Conservation (phyloP, 1,140 invertebrate genomes). For the Heliconius hewitsoni region DNA sequence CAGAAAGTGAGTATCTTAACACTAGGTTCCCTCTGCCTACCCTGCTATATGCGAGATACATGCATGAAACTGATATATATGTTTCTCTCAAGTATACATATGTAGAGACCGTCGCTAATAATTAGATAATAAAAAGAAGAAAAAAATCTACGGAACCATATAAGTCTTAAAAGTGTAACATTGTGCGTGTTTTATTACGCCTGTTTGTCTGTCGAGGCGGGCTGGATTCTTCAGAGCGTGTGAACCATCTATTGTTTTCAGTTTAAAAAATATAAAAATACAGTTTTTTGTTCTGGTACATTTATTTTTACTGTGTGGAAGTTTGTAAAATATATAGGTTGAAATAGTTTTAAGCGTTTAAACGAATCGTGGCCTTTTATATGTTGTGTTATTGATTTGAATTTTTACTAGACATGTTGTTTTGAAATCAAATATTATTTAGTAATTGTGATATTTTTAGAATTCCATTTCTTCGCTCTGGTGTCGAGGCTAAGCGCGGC, state of each 20-base stretch:
- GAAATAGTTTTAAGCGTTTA: constrained; percentile 1
- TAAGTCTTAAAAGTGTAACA: background rate
- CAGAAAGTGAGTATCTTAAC: too few species aligned
- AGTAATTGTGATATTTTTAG: too few species aligned
- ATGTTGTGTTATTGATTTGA: background rate
- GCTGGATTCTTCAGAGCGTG: constrained; percentile 5
- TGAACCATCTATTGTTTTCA: constrained; percentile 8
- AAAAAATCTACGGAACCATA: background rate
- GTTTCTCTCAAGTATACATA: too few species aligned
- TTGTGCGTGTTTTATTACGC: background rate
- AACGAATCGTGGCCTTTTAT: background rate
- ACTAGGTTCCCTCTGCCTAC: too few species aligned
- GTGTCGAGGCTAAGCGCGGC: too few species aligned
- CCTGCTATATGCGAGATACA: too few species aligned
- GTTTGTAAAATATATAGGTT: constrained; percentile 1
- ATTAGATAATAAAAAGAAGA: too few species aligned
- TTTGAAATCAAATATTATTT: too few species aligned
- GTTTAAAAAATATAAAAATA: constrained; percentile 12
- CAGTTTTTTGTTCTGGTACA: constrained; percentile 1
- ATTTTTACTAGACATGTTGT: background rate
- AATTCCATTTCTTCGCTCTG: too few species aligned
- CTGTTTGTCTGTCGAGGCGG: constrained; percentile 1
- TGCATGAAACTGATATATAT: too few species aligned
- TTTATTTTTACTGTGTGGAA: constrained; percentile 6
- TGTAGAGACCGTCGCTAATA: too few species aligned